Evolutionary conservation across 2,888 invertebrate genomes (phyloP).

Genomic region (Troides aeacus): DNA sequence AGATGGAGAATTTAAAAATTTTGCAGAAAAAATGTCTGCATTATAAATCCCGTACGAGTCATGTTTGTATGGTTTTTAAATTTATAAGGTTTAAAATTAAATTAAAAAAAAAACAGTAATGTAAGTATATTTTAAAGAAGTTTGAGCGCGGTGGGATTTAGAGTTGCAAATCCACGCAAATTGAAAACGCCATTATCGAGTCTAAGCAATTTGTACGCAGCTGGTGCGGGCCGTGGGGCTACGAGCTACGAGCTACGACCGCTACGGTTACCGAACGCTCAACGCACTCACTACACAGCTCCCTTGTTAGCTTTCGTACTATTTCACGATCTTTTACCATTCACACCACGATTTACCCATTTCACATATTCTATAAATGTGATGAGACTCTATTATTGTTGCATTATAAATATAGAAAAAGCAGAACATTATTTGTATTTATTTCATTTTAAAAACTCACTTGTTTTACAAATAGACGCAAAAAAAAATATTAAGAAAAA

Average conservation of each 20-base stretch:
- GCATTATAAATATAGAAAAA: neutral
- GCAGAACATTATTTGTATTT: neutral
- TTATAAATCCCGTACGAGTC: neutral
- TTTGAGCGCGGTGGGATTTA: slow-evolving; percentile 48
- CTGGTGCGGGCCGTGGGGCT: slow-evolving; percentile 60
- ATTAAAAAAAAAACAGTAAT: slow-evolving; percentile 1
- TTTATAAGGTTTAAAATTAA: neutral
- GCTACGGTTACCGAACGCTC: slow-evolving; percentile 17
- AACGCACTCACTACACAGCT: slow-evolving; percentile 5
- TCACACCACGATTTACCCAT: neutral
- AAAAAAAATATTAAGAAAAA: neutral
- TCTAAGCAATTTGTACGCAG: slow-evolving; percentile 74
- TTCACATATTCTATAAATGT: neutral
- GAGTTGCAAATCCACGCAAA: slow-evolving; percentile 73
- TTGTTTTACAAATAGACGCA: neutral
- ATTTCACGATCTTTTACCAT: neutral
- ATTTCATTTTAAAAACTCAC: no score
- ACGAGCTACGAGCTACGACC: slow-evolving; percentile 32
- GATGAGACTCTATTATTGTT: neutral
- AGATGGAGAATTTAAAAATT: neutral
- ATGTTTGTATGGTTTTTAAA: neutral
- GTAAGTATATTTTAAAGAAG: slow-evolving; percentile 14
- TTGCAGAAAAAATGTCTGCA: neutral
- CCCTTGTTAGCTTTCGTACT: neutral
- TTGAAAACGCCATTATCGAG: slow-evolving; percentile 77